Conservation (phyloP, 2,797 vertebrate genomes). For the Enteromius paludinosus region DNA sequence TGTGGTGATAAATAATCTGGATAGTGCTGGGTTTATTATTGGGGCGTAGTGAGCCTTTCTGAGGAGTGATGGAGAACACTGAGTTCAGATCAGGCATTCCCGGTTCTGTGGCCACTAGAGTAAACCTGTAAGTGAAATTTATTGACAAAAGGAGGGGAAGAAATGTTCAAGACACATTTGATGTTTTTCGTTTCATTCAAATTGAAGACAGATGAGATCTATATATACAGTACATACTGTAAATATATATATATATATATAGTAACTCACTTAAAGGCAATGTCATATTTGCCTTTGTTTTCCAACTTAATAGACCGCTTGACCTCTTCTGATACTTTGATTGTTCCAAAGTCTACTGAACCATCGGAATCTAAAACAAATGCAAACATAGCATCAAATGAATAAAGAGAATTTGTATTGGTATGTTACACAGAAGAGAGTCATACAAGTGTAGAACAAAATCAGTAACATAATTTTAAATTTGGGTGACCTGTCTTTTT, state of each 20-base stretch:
- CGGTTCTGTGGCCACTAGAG: conserved; percentile 65
- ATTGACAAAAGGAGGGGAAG: neutral
- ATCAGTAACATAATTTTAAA: neutral
- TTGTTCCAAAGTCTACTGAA: conserved; percentile 83
- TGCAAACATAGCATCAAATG: neutral
- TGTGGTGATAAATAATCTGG: conserved; percentile 80
- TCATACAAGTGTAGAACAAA: neutral
- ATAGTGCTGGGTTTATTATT: conserved; percentile 72
- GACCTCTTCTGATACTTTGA: conserved; percentile 80
- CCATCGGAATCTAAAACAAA: conserved; percentile 74
- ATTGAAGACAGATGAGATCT: neutral
- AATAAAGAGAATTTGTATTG: neutral
- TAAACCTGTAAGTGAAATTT: conserved; percentile 77
- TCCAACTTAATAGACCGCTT: conserved; percentile 82
- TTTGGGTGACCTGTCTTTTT: neutral
- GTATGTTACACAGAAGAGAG: neutral
- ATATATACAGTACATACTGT: neutral
- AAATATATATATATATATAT: neutral
- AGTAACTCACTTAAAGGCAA: conserved; percentile 81
- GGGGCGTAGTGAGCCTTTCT: conserved; percentile 74
- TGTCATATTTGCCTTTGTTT: conserved; percentile 89
- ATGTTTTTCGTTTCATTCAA: neutral
- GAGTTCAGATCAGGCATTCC: conserved; percentile 68
- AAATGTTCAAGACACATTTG: neutral
- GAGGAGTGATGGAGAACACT: conserved; percentile 80